Evolutionary conservation across 2,888 invertebrate species (phyloP).

Genomic region (Limnephilus auricula): DNA sequence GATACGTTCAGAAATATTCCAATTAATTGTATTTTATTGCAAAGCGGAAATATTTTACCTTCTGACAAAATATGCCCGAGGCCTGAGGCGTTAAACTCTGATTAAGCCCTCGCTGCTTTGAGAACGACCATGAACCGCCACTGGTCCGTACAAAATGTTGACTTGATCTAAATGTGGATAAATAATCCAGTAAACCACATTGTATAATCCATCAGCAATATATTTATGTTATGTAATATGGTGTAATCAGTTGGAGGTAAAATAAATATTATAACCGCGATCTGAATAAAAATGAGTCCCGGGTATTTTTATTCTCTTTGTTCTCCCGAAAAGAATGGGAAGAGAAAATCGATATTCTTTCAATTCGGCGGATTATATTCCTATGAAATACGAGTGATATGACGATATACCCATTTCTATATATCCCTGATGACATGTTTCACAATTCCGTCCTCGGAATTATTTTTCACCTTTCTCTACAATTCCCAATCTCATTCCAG

Average conservation of each 20-base stretch:
- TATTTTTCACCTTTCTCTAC: not conserved
- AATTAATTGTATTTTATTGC: too few relatives aligned
- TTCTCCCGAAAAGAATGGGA: not conserved
- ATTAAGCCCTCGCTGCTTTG: too few relatives aligned
- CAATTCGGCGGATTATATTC: not conserved
- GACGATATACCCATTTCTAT: not conserved
- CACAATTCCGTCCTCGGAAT: not conserved
- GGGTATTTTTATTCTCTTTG: not conserved
- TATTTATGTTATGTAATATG: too few relatives aligned
- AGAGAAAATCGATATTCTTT: constrained; percentile 23
- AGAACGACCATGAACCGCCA: too few relatives aligned
- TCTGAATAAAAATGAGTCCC: not conserved
- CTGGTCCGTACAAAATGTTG: not conserved
- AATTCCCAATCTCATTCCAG: not conserved
- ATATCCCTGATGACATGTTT: not conserved
- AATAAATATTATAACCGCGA: not conserved
- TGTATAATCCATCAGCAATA: not conserved
- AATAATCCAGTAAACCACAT: not conserved
- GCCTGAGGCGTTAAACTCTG: too few relatives aligned
- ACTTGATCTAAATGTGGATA: not conserved
- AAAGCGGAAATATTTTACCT: too few relatives aligned
- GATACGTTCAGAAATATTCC: too few relatives aligned
- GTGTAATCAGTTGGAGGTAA: not conserved
- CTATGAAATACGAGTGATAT: not conserved
- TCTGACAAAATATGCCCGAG: too few relatives aligned